These are phyloP conservation scores for Acomys russatus DNA, from an alignment of 2,797 vertebrate genomes.

Conservation along the genomic window DNA sequence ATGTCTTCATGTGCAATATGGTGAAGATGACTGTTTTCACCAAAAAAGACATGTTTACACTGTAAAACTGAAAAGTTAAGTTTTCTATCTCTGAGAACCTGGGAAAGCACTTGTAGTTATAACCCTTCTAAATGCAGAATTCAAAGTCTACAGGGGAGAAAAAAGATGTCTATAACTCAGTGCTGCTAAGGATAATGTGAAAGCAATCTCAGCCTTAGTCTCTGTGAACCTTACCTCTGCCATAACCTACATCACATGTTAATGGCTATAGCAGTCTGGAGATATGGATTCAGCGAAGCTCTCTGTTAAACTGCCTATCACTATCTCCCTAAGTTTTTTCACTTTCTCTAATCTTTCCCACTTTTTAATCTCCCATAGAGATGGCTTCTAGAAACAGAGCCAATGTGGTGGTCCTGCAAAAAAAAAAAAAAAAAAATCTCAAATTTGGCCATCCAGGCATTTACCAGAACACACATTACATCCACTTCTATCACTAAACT, in stretches of 20 bases:
- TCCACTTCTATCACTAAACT: neutral
- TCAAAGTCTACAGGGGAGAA: neutral
- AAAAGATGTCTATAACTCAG: too few relatives aligned
- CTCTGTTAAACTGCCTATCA: neutral
- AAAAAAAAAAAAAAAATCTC: neutral
- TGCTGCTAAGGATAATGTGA: neutral
- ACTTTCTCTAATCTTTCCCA: rapidly evolving
- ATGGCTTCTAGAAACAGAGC: neutral
- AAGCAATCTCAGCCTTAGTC: neutral
- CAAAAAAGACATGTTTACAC: neutral
- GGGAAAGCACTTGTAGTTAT: neutral
- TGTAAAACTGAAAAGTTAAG: neutral
- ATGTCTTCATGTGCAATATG: neutral
- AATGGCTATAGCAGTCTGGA: neutral
- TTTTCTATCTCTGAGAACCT: neutral
- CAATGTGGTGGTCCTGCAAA: neutral
- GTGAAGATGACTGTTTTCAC: neutral
- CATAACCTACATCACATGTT: neutral
- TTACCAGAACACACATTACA: neutral
- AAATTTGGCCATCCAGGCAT: neutral
- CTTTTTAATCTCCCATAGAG: neutral
- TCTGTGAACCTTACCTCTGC: neutral
- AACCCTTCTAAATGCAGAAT: neutral
- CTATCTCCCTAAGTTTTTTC: neutral
- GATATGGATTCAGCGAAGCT: neutral